Percentiles rank a stretch among this genome's conserved stretches.
These are phyloP conservation scores for Octopus bimaculoides DNA, from an alignment of 1,140 invertebrate species.

Conservation along the genomic window DNA sequence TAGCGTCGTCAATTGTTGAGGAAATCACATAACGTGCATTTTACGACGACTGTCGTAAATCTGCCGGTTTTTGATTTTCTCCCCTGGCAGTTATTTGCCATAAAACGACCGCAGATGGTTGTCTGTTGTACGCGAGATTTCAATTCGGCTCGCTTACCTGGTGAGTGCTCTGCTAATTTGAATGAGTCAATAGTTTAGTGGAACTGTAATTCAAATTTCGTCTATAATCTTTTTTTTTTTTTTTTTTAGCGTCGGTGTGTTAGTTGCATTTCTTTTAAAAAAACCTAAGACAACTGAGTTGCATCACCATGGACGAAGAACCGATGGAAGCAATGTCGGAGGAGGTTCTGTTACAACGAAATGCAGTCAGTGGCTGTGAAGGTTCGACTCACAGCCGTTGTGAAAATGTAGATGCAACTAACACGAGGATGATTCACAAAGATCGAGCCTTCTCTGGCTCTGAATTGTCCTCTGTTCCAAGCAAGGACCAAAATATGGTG, in stretches of 20 bases:
- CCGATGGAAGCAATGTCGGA: background rate
- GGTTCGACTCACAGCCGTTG: no score
- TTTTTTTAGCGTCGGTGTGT: background rate
- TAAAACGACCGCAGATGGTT: background rate
- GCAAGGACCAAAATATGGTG: no score
- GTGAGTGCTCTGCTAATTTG: background rate
- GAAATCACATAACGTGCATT: background rate
- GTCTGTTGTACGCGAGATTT: background rate
- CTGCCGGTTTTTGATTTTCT: background rate
- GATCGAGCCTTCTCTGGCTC: no score
- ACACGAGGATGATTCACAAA: no score
- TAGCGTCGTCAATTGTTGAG: no score
- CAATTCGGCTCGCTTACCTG: no score
- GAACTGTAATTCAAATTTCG: background rate
- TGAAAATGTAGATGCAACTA: no score
- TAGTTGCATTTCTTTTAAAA: background rate
- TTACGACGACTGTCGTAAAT: constrained; percentile 3
- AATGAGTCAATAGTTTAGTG: background rate
- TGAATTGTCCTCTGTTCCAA: no score
- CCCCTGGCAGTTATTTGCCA: constrained; percentile 5
- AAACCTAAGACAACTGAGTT: no score
- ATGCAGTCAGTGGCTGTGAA: no score
- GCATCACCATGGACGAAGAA: background rate
- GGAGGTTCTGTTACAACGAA: background rate
- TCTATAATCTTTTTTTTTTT: background rate